Evolutionary conservation across 2,113 vertebrate genomes (phyloP).

Genomic region (Malurus cyaneus): DNA sequence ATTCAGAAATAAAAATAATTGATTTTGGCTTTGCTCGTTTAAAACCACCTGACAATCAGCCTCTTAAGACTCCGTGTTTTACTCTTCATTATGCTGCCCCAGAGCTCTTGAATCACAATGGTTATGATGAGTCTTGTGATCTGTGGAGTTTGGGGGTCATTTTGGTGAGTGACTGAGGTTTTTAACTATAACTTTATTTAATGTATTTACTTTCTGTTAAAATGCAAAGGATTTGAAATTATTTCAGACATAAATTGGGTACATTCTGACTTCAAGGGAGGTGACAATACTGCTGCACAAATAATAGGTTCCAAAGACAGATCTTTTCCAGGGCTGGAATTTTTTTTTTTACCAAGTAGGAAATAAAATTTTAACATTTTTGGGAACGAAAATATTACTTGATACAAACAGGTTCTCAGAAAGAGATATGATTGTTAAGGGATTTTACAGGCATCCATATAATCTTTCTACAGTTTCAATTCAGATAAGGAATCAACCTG

Average conservation of each 20-base stretch:
- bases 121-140: slow-evolving; percentile 97
- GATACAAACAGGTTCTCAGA: background rate
- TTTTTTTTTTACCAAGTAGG: background rate
- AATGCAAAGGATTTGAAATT: background rate
- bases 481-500: background rate
- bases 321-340: background rate
- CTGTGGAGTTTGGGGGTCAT: slow-evolving; percentile 98
- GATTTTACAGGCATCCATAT: background rate
- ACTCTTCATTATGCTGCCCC: slow-evolving; percentile 95
- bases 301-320: background rate
- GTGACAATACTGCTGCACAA: background rate
- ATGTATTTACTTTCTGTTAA: background rate
- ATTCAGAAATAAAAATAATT: slow-evolving; percentile 97
- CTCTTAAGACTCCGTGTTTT: slow-evolving; percentile 96
- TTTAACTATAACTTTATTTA: background rate
- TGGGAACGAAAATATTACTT: background rate
- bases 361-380: background rate
- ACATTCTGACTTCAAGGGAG: background rate
- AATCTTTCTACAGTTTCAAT: background rate
- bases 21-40: slow-evolving; percentile 97
- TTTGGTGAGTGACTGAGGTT: slow-evolving; percentile 81
- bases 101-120: slow-evolving; percentile 91
- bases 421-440: background rate
- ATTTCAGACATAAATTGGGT: background rate
- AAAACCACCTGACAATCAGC: slow-evolving; percentile 96